These are phyloP conservation scores for Odontesthes bonariensis DNA, from an alignment of 2,113 vertebrate species.

Conservation along the genomic window DNA sequence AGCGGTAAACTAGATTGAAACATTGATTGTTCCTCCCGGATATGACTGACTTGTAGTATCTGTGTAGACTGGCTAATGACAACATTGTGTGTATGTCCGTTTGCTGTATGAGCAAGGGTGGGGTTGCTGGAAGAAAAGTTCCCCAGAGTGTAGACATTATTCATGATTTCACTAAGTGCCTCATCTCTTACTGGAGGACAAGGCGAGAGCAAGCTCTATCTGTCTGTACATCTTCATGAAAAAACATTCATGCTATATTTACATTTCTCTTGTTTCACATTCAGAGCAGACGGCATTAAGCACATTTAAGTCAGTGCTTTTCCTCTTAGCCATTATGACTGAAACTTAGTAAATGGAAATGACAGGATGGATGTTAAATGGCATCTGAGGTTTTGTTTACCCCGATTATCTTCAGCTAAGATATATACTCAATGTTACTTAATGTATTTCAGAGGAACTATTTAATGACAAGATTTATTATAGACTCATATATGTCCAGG, in stretches of 20 bases:
- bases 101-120: constrained; percentile 14
- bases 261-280: not conserved
- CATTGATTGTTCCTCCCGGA: constrained; percentile 69
- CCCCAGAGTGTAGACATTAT: constrained; percentile 39
- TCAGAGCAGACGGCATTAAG: not conserved
- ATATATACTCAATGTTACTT: not conserved
- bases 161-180: constrained; percentile 58
- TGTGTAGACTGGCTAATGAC: constrained; percentile 30
- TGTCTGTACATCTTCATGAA: not conserved
- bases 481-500: constrained; percentile 5
- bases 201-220: not conserved
- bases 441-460: constrained; percentile 1
- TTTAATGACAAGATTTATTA: constrained; percentile 15
- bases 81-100: constrained; percentile 1
- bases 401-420: not conserved
- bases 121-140: constrained; percentile 23
- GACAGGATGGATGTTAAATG: not conserved
- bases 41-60: constrained; percentile 54
- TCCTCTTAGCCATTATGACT: not conserved
- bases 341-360: not conserved
- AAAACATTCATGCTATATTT: constrained; percentile 27
- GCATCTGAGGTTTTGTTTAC: not conserved
- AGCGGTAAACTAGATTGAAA: constrained; percentile 52
- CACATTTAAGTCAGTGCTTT: no score
- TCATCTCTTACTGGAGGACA: constrained; percentile 29